Evolutionary conservation across 1,140 invertebrate species (phyloP).

Genomic region (Mamestra configurata): DNA sequence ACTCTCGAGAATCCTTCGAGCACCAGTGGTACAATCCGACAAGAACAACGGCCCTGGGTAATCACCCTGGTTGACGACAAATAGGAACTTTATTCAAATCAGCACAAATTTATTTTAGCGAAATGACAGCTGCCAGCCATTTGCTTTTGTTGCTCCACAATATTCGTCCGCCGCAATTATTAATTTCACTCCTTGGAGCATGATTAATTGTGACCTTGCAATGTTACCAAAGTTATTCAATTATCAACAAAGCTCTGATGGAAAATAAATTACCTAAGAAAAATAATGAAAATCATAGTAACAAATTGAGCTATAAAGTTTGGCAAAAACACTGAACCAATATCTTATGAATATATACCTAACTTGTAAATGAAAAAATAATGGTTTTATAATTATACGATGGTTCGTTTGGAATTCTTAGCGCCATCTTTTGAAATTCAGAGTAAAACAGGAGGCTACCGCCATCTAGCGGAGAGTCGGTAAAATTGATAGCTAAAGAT

Average conservation of each 20-base stretch:
- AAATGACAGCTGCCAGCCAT: conserved; percentile 58
- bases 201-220: conserved; percentile 38
- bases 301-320: no score
- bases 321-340: no score
- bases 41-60: conserved; percentile 52
- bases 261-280: no score
- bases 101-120: conserved; percentile 59
- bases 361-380: no score
- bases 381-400: not conserved
- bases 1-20: conserved; percentile 37
- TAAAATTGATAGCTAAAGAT: not conserved
- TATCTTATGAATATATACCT: no score
- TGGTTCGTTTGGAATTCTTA: not conserved
- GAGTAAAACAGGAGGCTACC: not conserved
- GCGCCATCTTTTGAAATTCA: conserved; percentile 1
- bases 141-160: conserved; percentile 52
- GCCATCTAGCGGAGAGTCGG: not conserved
- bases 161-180: conserved; percentile 41
- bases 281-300: no score
- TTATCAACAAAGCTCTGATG: not conserved
- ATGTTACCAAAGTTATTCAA: conserved; percentile 22
- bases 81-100: conserved; percentile 67
- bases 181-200: conserved; percentile 24
- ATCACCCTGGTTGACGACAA: conserved; percentile 60
- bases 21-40: conserved; percentile 29